A percentile compares a stretch with the other conserved stretches of the same genome.
Evolutionary conservation across 2,113 vertebrate species (phyloP).

Genomic region (Pristiophorus japonicus): DNA sequence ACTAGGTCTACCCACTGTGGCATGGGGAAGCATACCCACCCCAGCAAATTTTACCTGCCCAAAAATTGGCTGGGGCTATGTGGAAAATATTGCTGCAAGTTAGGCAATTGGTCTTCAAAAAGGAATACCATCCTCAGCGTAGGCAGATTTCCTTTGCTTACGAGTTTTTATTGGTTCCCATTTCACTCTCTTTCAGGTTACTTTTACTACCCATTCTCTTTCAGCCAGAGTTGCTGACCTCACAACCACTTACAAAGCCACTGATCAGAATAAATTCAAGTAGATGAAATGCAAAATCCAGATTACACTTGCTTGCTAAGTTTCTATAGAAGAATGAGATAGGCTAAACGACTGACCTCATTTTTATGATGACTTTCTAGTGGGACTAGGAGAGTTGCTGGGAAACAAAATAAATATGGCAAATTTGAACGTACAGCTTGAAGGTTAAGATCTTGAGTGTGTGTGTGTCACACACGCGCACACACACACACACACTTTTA

Average conservation of each 20-base stretch:
- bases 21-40: too few species aligned
- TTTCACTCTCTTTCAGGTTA: not conserved
- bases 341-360: not conserved
- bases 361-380: not conserved
- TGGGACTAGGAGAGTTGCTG: not conserved
- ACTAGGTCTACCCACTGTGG: too few species aligned
- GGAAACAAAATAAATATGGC: not conserved
- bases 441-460: not conserved
- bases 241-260: not conserved
- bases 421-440: not conserved
- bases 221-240: not conserved
- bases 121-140: too few species aligned
- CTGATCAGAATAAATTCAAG: not conserved
- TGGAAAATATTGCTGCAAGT: too few species aligned
- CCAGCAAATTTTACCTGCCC: too few species aligned
- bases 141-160: not conserved
- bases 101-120: too few species aligned
- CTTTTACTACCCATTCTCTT: not conserved
- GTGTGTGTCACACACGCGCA: too few species aligned
- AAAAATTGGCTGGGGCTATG: too few species aligned
- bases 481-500: not conserved
- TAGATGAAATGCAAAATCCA: not conserved
- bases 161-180: not conserved
- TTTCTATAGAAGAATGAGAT: not conserved
- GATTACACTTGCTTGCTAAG: too few species aligned